phyloP scores from a whole-genome alignment of 2,113 vertebrate genomes.

The Pluvialis apricaria region DNA sequence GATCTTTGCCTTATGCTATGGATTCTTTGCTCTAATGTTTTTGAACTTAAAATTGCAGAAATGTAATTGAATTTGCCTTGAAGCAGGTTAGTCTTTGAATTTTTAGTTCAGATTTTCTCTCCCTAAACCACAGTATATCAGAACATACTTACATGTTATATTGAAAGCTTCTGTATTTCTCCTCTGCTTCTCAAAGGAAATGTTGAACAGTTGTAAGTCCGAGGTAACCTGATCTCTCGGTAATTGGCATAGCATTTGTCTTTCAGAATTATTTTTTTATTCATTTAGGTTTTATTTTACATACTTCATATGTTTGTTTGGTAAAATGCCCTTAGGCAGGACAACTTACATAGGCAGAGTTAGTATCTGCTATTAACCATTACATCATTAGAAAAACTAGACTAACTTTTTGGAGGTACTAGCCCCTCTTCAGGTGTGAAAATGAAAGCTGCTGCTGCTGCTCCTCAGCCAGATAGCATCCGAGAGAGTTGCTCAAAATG shows the following conservation, averaged over 20 bases:
- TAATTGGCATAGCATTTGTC: not conserved
- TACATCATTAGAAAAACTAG: not conserved
- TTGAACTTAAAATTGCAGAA: conserved; percentile 17
- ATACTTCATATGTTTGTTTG: not conserved
- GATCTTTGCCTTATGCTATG: not conserved
- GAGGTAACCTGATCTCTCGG: not conserved
- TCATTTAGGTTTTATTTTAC: not conserved
- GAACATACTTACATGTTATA: not conserved
- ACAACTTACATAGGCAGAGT: not conserved
- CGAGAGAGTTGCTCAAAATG: not conserved
- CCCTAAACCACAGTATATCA: not conserved
- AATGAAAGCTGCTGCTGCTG: not conserved
- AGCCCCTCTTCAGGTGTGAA: not conserved
- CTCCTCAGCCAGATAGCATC: not conserved
- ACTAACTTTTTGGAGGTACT: not conserved
- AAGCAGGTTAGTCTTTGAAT: conserved; percentile 18
- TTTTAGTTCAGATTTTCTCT: conserved; percentile 17
- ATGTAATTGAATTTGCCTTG: not conserved
- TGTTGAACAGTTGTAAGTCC: not conserved
- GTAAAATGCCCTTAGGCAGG: not conserved
- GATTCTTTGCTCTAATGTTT: not conserved
- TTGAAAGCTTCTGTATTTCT: conserved; percentile 38
- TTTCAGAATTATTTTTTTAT: not conserved
- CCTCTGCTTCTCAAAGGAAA: not conserved
- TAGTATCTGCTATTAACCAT: not conserved